Percentiles rank a stretch among this genome's conserved stretches.
These are phyloP conservation scores for Chiloscyllium plagiosum DNA, from an alignment of 2,113 vertebrate genomes.

Conservation along the genomic window DNA sequence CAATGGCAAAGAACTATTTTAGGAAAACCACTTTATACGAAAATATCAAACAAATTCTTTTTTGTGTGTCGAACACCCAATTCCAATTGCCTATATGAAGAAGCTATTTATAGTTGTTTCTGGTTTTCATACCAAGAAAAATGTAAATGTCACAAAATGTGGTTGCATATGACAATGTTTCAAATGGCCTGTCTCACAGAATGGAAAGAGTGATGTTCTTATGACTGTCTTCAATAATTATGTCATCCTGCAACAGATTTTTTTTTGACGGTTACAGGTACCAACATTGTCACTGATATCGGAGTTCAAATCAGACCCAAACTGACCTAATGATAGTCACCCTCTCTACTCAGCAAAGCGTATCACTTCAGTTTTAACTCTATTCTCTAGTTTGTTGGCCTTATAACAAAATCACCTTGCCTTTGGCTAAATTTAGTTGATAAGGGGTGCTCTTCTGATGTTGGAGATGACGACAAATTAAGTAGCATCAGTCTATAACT, in stretches of 20 bases:
- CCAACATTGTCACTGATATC: neutral
- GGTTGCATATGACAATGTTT: neutral
- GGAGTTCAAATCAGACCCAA: neutral
- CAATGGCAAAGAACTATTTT: neutral
- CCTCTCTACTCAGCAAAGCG: neutral
- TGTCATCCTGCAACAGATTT: neutral
- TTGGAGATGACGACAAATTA: neutral
- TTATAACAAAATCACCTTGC: neutral
- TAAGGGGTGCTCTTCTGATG: neutral
- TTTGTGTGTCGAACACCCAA: neutral
- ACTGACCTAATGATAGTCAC: neutral
- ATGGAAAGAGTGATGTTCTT: constrained; percentile 10
- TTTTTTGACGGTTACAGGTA: neutral
- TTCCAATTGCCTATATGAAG: neutral
- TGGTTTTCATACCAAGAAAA: neutral
- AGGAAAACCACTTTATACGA: neutral
- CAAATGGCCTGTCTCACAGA: neutral
- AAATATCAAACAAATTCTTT: neutral
- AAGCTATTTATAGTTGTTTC: constrained; percentile 17
- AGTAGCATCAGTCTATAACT: neutral
- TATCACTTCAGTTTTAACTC: neutral
- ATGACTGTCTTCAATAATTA: constrained; percentile 23
- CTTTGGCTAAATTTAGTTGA: neutral
- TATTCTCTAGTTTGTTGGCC: neutral
- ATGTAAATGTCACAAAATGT: constrained; percentile 8